Base-by-base conservation (phyloP, 2,888 invertebrate species). In the Actias luna region DNA sequence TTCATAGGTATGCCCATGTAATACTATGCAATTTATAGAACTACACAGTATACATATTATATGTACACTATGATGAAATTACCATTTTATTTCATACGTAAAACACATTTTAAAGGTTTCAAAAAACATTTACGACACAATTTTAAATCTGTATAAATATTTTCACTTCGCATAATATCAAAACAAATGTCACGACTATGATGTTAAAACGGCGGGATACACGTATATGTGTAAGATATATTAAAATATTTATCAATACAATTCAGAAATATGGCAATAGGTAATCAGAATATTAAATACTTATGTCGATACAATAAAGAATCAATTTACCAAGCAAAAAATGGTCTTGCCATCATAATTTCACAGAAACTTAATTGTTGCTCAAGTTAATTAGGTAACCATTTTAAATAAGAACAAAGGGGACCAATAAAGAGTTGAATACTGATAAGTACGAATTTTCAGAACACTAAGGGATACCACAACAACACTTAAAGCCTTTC, bases 331-430 rank as follows among this genome's bases (percentile, higher is more conserved):
- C 8, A 5, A 29, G 29, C 29, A 55, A 29, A 14, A 55, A 10
- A 5, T 29, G 29, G 55, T 55, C 29, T 29, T n/a, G 55, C 29
- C 55, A 55, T n/a, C 8, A 55, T n/a, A 29, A 27, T 29, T 29
- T 55, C 29, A 55, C 29, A 55, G 29, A 55, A 29, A 27, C 55
- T 29, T 55, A 7, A 55, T 55, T 55, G n/a, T 55, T 55, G 55
- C 55, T 55, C 29, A 27, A 55, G 55, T 55, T 55, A 29, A 55
- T 55, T 1, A 52, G 14, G n/a, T 27, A 27, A 52, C 5, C 12
- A 4, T 52, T 52, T 14, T 52, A 42, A 33, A 50, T 50, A 25
- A 50, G 3, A 5, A n/a, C n/a, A 55, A 55, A 29, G 29, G 2
- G 7, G 10, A 46, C 18, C 46, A 46, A 46, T 14, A n/a, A 29